phyloP scores from a whole-genome alignment of 2,797 vertebrate genomes.

The Cygnus olor region DNA sequence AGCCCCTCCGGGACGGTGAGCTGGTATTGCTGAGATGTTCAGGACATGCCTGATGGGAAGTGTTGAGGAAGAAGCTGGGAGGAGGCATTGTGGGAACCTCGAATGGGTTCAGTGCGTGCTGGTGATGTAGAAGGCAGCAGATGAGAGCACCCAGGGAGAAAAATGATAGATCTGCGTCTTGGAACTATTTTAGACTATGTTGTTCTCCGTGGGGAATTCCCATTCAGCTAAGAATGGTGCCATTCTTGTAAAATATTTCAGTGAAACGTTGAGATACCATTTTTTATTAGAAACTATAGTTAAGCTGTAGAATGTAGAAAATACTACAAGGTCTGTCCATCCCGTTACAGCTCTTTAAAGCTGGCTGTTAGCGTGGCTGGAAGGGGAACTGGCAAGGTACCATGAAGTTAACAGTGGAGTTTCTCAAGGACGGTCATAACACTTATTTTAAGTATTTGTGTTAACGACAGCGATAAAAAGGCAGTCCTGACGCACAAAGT shows the following conservation, averaged over 20 bases:
- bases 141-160: neutral
- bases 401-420: neutral
- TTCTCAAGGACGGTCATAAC: neutral
- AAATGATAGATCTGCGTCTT: neutral
- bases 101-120: accelerated
- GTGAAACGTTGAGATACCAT: neutral
- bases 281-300: neutral
- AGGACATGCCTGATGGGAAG: neutral
- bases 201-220: neutral
- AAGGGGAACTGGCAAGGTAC: neutral
- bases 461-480: neutral
- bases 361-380: neutral
- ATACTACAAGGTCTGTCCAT: neutral
- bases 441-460: neutral
- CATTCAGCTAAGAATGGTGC: constrained; percentile 19
- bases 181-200: constrained; percentile 16
- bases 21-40: neutral
- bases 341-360: neutral
- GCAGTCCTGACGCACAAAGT: accelerated
- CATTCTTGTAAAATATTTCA: constrained; percentile 7
- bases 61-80: neutral
- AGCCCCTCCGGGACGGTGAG: neutral
- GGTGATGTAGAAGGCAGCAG: neutral
- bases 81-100: neutral
- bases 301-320: neutral